A percentile compares a stretch with the other conserved stretches of the same genome.
Evolutionary conservation across 2,888 invertebrate genomes (phyloP).

Genomic region (Lymantria dispar): DNA sequence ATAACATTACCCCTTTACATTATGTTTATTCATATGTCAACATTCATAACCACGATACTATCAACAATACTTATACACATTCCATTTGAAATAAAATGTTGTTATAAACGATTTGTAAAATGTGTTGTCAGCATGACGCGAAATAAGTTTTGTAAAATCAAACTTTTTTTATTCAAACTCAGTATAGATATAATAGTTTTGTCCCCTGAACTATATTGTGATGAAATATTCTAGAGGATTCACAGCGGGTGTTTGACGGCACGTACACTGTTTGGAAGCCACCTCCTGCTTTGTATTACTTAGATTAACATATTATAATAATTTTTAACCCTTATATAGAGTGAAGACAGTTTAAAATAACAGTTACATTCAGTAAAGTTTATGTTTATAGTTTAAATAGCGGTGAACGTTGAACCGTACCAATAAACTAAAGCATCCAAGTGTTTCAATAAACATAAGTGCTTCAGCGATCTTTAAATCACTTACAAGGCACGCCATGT

Average conservation of each 20-base stretch:
- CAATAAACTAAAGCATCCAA: slow-evolving; percentile 40
- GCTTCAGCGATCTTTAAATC: slow-evolving; percentile 47
- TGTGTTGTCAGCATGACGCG: slow-evolving; percentile 78
- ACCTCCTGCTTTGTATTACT: slow-evolving; percentile 55
- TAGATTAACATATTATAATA: slow-evolving; percentile 65
- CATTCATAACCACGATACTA: slow-evolving; percentile 69
- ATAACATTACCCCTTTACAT: slow-evolving; percentile 59
- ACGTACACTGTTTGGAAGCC: slow-evolving; percentile 70
- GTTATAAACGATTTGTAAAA: slow-evolving; percentile 76
- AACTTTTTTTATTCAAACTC: slow-evolving; percentile 47
- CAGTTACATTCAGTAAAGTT: slow-evolving; percentile 38
- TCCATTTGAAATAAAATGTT: slow-evolving; percentile 61
- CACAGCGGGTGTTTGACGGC: slow-evolving; percentile 66
- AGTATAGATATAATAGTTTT: slow-evolving; percentile 61
- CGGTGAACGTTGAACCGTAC: slow-evolving; percentile 41
- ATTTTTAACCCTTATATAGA: slow-evolving; percentile 64
- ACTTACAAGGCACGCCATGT: slow-evolving; percentile 42
- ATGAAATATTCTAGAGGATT: slow-evolving; percentile 66
- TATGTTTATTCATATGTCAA: slow-evolving; percentile 59
- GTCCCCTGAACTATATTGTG: slow-evolving; percentile 66
- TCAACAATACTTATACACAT: slow-evolving; percentile 54
- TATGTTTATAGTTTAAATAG: slow-evolving; percentile 47
- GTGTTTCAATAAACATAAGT: slow-evolving; percentile 35
- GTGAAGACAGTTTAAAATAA: slow-evolving; percentile 39
- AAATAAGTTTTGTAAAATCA: slow-evolving; percentile 54